Evolutionary conservation across 23 tunicate species (phyloP).

Genomic region (Pegea sp.): DNA sequence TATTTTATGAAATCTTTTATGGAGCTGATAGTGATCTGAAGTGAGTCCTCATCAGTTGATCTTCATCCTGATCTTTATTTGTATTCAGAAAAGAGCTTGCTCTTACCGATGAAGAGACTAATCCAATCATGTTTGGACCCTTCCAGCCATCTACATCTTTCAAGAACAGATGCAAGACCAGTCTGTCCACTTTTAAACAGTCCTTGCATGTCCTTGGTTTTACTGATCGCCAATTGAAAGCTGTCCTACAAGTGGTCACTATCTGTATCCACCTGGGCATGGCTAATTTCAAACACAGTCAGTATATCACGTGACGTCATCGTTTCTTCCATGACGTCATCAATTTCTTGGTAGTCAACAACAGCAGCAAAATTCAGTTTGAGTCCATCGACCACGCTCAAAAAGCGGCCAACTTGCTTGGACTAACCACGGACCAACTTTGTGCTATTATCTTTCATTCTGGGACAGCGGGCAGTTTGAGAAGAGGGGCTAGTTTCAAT

Average conservation of each 20-base stretch:
- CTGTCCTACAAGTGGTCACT: slow-evolving; percentile 33
- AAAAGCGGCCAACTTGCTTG: slow-evolving; percentile 82
- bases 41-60: too few species aligned
- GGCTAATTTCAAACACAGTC: slow-evolving; percentile 61
- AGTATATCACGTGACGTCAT: too few species aligned
- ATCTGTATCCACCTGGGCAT: slow-evolving; percentile 71
- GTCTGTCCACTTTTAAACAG: slow-evolving; percentile 18
- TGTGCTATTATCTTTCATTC: slow-evolving; percentile 21
- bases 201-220: slow-evolving; percentile 18
- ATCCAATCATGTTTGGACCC: slow-evolving; percentile 6
- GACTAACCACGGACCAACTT: slow-evolving; percentile 50
- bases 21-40: slow-evolving; percentile 53
- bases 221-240: slow-evolving; percentile 22
- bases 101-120: slow-evolving; percentile 28
- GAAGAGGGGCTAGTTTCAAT: too few species aligned
- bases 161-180: slow-evolving; percentile 12
- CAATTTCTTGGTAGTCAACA: too few species aligned
- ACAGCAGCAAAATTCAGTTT: slow-evolving; percentile 40
- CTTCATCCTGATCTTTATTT: background rate
- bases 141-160: slow-evolving; percentile 11
- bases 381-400: slow-evolving; percentile 77
- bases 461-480: too few species aligned
- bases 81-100: slow-evolving; percentile 43
- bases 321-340: too few species aligned
- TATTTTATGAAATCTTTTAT: slow-evolving; percentile 57